These are phyloP conservation scores for Sebastes miniatus DNA, from an alignment of 2,797 vertebrate species.

Conservation along the genomic window DNA sequence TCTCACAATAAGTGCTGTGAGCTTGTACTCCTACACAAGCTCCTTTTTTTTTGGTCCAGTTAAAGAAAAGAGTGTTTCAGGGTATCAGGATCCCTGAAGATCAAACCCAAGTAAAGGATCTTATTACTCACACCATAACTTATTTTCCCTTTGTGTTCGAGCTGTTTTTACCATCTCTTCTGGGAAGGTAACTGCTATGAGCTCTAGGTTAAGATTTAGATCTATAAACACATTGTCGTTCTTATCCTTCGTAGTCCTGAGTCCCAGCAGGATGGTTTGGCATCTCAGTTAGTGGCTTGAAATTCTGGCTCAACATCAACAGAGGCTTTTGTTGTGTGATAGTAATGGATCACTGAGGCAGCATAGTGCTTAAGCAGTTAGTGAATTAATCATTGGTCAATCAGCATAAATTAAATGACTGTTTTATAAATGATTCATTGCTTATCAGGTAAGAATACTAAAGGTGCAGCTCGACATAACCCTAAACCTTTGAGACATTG, in stretches of 20 bases:
- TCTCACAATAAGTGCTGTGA: slow-evolving; percentile 1
- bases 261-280: background rate
- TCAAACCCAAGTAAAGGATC: background rate
- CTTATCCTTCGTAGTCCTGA: background rate
- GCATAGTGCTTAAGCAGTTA: background rate
- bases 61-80: background rate
- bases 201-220: background rate
- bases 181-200: background rate
- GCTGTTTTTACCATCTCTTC: background rate
- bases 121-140: background rate
- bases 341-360: background rate
- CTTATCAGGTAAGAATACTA: background rate
- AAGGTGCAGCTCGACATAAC: background rate
- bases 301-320: background rate
- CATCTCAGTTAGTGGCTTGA: background rate
- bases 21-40: background rate
- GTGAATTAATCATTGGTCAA: background rate
- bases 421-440: background rate
- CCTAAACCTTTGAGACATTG: background rate
- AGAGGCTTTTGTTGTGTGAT: slow-evolving; percentile 3
- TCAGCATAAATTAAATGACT: background rate
- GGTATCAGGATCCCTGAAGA: background rate
- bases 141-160: background rate
- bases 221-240: background rate
- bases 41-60: background rate